Evolutionary conservation across 2,888 invertebrate genomes (phyloP).

Genomic region (Synergus itoensis): DNA sequence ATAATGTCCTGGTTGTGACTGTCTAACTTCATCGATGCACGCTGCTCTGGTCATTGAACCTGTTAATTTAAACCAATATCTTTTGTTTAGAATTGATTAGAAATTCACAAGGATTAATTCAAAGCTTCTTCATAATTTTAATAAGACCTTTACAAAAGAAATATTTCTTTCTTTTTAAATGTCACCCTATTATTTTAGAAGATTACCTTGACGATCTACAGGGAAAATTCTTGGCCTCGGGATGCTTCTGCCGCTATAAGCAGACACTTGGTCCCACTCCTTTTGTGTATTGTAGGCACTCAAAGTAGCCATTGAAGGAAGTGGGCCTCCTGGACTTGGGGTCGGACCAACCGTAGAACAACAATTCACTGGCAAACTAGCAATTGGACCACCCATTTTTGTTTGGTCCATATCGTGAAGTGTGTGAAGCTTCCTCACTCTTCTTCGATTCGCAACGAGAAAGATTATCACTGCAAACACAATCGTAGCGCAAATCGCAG

Average conservation of each 20-base stretch:
- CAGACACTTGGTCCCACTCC: conserved; percentile 94
- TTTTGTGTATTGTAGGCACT: conserved; percentile 92
- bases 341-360: conserved; percentile 86
- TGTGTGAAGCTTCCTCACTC: conserved; percentile 87
- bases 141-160: background rate
- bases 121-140: background rate
- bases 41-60: conserved; percentile 77
- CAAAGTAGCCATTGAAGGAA: conserved; percentile 88
- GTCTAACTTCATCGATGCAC: conserved; percentile 86
- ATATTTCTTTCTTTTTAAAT: no score
- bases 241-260: conserved; percentile 93
- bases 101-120: background rate
- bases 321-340: conserved; percentile 88
- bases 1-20: conserved; percentile 84
- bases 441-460: conserved; percentile 90
- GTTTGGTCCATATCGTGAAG: conserved; percentile 83
- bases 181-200: background rate
- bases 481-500: conserved; percentile 95
- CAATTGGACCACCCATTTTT: conserved; percentile 84
- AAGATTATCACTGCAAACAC: conserved; percentile 94
- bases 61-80: conserved; percentile 5
- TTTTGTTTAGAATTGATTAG: background rate
- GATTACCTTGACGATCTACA: conserved; percentile 80
- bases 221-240: conserved; percentile 92
- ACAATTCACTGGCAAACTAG: conserved; percentile 89